Evolutionary conservation across 1,140 invertebrate species (phyloP), one percentile per base, ranked within the genome.

Genomic region (Cydia pomonella): DNA sequence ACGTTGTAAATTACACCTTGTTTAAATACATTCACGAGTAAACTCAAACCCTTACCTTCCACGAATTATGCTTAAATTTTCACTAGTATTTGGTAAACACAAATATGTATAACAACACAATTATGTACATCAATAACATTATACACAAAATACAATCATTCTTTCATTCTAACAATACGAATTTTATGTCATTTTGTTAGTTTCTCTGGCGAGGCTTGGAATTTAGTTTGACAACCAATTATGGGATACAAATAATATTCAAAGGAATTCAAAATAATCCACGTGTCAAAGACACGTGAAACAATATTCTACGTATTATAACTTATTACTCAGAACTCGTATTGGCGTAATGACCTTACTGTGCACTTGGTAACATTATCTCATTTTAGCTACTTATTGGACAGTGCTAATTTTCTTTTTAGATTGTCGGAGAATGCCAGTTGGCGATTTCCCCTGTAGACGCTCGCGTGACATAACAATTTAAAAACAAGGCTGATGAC

Each of bases 1-100:
- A 76, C 73, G 59, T 76, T 73, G 50, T 23, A 59, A 59, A 9
- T 59, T 59, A 59, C 1, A 59, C 9, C 0, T 23, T 59, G 21
- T 18, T 50, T 18, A 50, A 44, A 44, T 50, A 50, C 5, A 50
- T 50, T 50, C 6, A 16, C 44, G 16, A 47, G 4, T 16, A 47
- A 53, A 59, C 1, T 3, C 18, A 59, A 59, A 59, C 53, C n/a
- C 3, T 50, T n/a, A 59, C 1, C 5, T 59, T 18, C 21, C 9
- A 23, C 21, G 6, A 23, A 2, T 59, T 10, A 59, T 23, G 12
- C 47, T 3, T 12, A 50, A 47, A 44, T 6, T 7, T 53, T 59
- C 12, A 23, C 18, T 59, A 12, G 53, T 59, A 59, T 59, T 59
- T 59, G 21, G 21, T 59, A 23, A 59, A 59, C 7, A 59, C 18